Base-by-base conservation (phyloP, 2,797 vertebrate species). In the Pampus argenteus region DNA sequence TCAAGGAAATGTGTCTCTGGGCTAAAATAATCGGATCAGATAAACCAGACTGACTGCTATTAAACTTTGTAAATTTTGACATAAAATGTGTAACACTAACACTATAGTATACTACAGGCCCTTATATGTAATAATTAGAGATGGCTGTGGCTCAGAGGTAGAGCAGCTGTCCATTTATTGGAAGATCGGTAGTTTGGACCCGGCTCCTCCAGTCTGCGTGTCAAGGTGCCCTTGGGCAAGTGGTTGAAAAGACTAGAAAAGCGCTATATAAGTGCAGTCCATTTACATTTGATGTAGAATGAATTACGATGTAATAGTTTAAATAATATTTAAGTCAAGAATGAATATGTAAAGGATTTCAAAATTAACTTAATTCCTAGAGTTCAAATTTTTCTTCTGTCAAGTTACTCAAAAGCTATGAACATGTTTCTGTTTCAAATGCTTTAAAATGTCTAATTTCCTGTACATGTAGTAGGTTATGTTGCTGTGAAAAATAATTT, bases 401-500 rank as follows among this genome's bases (percentile, higher is more conserved):
- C 15, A 66, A 29, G 7, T 54, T 15, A 29, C 6, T 44, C 15
- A 54, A 54, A 57, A 64, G 28, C 2, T 9, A 25, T 17, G 22
- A 42, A 51, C 56, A 54, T 45, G 11, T 50, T 66, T 58, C 44
- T 22, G n/a, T 48, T 65, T 56, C 9, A 59, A 42, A 61, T 18
- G 25, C 25, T 28, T 25, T 40, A 15, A 42, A 56, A 62, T 74
- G 20, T 74, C 28, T 44, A 1, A 65, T 71, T 74, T 70, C 28
- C 45, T 71, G 52, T 25, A 42, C 3, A 13, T 66, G 42, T 20
- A 26, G 42, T 58, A 25, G 18, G 57, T 64, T 36, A 22, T 49
- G n/a, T 58, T 71, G 28, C 38, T 3, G 22, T 29, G 17, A 78
- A 60, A 29, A 57, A 26, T 67, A 14, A 55, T 62, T 79, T 54